Percentiles rank a stretch among this genome's conserved stretches.
These are phyloP conservation scores for Gandaritis pyraliata DNA, from an alignment of 2,888 invertebrate species.

Conservation along the genomic window DNA sequence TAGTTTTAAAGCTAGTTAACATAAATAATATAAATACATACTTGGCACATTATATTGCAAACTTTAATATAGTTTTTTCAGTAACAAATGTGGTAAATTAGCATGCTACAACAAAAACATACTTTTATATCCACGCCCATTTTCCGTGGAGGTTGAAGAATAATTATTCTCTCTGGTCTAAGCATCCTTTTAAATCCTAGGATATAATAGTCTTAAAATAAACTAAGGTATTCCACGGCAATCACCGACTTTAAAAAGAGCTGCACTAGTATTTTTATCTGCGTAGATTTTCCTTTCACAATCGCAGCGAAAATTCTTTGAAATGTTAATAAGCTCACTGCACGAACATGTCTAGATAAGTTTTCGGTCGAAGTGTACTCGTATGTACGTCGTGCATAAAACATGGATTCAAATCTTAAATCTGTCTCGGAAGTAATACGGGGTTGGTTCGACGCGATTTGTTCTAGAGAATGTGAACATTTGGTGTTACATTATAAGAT, in stretches of 20 bases:
- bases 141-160: too few species aligned
- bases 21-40: too few species aligned
- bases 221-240: too few species aligned
- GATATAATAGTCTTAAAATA: too few species aligned
- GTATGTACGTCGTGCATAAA: conserved; percentile 44
- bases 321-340: conserved; percentile 38
- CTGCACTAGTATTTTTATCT: neutral
- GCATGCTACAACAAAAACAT: too few species aligned
- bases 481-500: neutral
- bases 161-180: too few species aligned
- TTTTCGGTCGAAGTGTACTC: conserved; percentile 37
- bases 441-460: conserved; percentile 29
- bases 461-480: conserved; percentile 13
- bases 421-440: conserved; percentile 36
- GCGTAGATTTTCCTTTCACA: neutral
- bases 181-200: too few species aligned
- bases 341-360: conserved; percentile 40
- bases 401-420: conserved; percentile 44
- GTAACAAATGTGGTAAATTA: too few species aligned
- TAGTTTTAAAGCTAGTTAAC: neutral
- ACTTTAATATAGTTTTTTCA: too few species aligned
- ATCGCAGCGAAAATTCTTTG: conserved; percentile 7
- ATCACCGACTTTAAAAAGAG: neutral
- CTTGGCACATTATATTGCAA: too few species aligned
- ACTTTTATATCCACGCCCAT: too few species aligned